These are phyloP conservation scores for Salvelinus alpinus DNA, from an alignment of 2,113 vertebrate species.

Conservation along the genomic window DNA sequence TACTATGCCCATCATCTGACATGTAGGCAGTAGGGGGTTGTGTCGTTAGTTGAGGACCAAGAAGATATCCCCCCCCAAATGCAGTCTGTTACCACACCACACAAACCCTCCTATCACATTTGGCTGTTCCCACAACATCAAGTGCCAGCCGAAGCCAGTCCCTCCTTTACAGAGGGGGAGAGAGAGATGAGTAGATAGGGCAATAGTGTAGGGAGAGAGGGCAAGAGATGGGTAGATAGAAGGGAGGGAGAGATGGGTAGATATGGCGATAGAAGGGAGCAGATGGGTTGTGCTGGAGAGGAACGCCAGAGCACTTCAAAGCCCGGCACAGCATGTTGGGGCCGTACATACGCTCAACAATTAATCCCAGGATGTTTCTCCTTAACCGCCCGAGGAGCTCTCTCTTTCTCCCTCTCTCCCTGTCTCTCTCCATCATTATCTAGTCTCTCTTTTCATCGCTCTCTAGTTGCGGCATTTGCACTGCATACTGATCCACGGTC, in stretches of 20 bases:
- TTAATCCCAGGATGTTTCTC: conserved; percentile 65
- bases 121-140: conserved; percentile 35
- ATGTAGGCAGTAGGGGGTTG: background rate
- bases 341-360: conserved; percentile 47
- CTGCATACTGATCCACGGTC: conserved; percentile 41
- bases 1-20: background rate
- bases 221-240: conserved; percentile 24
- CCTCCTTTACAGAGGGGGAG: conserved; percentile 57
- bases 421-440: too few relatives aligned
- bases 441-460: background rate
- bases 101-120: conserved; percentile 17
- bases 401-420: background rate
- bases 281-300: conserved; percentile 39
- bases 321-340: conserved; percentile 49
- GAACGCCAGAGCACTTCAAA: conserved; percentile 64
- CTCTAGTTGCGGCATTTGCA: background rate
- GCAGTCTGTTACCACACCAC: conserved; percentile 17
- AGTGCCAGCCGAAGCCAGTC: background rate
- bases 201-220: background rate
- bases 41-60: conserved; percentile 21
- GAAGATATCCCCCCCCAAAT: conserved; percentile 29
- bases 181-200: too few relatives aligned
- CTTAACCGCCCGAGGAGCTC: conserved; percentile 44
- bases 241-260: too few relatives aligned
- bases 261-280: too few relatives aligned